A percentile compares a stretch with the other conserved stretches of the same genome.
phyloP scores from a whole-genome alignment of 2,888 invertebrate genomes.

The Catocala nupta region DNA sequence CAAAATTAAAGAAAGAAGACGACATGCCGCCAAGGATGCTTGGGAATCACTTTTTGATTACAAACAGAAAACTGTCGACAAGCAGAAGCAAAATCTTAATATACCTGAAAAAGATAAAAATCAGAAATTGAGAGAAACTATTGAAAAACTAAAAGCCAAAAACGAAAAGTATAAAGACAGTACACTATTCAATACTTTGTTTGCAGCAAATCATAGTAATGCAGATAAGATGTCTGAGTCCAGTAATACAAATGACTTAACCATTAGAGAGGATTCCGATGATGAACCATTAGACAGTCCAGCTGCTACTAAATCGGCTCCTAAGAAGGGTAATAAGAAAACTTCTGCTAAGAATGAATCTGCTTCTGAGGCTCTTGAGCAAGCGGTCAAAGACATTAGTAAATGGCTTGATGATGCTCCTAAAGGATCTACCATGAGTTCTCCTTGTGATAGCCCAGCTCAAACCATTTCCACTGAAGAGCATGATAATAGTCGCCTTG shows the following conservation, averaged over 20 bases:
- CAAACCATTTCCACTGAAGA: slow-evolving; percentile 89
- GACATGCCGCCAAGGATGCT: slow-evolving; percentile 82
- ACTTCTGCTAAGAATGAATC: slow-evolving; percentile 85
- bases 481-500: slow-evolving; percentile 79
- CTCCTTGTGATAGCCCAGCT: slow-evolving; percentile 93
- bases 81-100: slow-evolving; percentile 72
- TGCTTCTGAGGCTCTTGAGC: slow-evolving; percentile 86
- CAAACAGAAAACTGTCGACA: slow-evolving; percentile 77
- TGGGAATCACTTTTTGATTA: slow-evolving; percentile 81
- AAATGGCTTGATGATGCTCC: slow-evolving; percentile 96
- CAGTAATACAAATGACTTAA: slow-evolving; percentile 60
- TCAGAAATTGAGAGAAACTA: slow-evolving; percentile 85
- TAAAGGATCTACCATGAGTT: slow-evolving; percentile 91
- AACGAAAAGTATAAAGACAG: slow-evolving; percentile 85
- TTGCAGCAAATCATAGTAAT: slow-evolving; percentile 64
- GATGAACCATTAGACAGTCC: slow-evolving; percentile 59
- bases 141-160: slow-evolving; percentile 89
- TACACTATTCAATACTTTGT: slow-evolving; percentile 70
- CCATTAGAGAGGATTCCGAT: slow-evolving; percentile 60
- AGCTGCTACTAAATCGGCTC: slow-evolving; percentile 58
- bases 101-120: slow-evolving; percentile 83
- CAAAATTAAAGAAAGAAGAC: slow-evolving; percentile 88
- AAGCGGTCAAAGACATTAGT: slow-evolving; percentile 94
- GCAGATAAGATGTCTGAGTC: slow-evolving; percentile 58
- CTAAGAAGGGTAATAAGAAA: slow-evolving; percentile 77